Evolutionary conservation across 2,888 invertebrate genomes (phyloP).

Genomic region (Cosmia pyralina): DNA sequence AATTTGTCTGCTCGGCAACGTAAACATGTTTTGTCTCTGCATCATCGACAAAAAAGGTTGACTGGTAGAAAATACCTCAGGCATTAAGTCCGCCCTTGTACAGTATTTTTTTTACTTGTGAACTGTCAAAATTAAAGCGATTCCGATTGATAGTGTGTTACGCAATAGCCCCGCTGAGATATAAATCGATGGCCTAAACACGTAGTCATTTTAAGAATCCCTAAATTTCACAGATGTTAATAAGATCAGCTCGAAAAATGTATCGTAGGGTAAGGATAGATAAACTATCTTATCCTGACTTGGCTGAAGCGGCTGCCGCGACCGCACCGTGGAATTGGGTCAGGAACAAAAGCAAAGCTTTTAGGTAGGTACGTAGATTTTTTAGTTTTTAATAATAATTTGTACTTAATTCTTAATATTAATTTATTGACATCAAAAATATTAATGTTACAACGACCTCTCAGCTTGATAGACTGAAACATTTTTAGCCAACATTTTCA

Average conservation of each 20-base stretch:
- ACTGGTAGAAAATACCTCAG: too few relatives aligned
- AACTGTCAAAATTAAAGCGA: too few relatives aligned
- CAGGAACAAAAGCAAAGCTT: constrained; percentile 73
- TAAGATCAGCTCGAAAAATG: constrained; percentile 78
- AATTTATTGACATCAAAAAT: neutral
- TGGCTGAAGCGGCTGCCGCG: constrained; percentile 77
- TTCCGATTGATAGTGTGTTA: too few relatives aligned
- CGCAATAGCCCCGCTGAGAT: neutral
- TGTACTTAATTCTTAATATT: too few relatives aligned
- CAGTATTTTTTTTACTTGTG: too few relatives aligned
- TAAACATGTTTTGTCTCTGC: too few relatives aligned
- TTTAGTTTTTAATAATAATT: neutral
- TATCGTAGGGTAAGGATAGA: constrained; percentile 76
- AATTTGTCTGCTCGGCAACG: too few relatives aligned
- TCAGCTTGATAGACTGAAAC: neutral
- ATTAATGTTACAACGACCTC: neutral
- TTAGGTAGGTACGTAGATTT: constrained; percentile 75
- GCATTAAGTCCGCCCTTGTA: too few relatives aligned
- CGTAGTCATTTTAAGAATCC: neutral
- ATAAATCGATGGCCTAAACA: neutral
- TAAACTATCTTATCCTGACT: constrained; percentile 78
- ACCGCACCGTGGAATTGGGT: constrained; percentile 71
- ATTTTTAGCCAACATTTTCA: too few relatives aligned
- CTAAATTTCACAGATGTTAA: constrained; percentile 74
- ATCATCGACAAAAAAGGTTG: too few relatives aligned